Percentiles rank a stretch among this genome's conserved stretches.
phyloP scores from a whole-genome alignment of 2,888 invertebrate genomes.

The Pinctada fucata region DNA sequence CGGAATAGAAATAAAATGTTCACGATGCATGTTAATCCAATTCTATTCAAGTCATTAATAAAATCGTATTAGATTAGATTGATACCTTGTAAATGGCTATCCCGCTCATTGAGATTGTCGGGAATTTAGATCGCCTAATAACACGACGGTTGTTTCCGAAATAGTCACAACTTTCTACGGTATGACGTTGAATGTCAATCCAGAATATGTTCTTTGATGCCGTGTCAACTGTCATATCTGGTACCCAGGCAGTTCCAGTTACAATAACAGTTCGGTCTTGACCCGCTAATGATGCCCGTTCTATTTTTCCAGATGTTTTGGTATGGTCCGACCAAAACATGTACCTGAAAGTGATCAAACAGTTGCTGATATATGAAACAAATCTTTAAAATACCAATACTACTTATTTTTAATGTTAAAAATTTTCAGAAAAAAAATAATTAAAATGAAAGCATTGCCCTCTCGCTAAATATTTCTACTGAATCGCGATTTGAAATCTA shows the following conservation, averaged over 20 bases:
- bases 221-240: conserved; percentile 30
- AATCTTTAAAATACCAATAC: too few relatives aligned
- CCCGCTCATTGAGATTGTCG: conserved; percentile 24
- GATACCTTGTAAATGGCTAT: conserved; percentile 24
- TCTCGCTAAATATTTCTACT: too few relatives aligned
- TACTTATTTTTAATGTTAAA: too few relatives aligned
- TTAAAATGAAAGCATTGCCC: too few relatives aligned
- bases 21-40: too few relatives aligned
- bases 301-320: conserved; percentile 26
- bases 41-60: too few relatives aligned
- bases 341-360: conserved; percentile 2
- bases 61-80: background rate
- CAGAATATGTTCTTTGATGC: conserved; percentile 23
- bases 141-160: conserved; percentile 19
- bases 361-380: background rate
- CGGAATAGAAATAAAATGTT: too few relatives aligned
- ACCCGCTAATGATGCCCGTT: conserved; percentile 21
- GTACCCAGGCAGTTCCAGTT: conserved; percentile 24
- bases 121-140: conserved; percentile 22
- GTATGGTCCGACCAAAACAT: conserved; percentile 26
- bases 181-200: conserved; percentile 33
- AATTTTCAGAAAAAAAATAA: too few relatives aligned
- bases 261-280: conserved; percentile 9
- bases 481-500: too few relatives aligned
- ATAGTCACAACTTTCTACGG: conserved; percentile 24